Conservation (phyloP, 1,140 invertebrate species). For the Stenopsyche tienmushanensis region DNA sequence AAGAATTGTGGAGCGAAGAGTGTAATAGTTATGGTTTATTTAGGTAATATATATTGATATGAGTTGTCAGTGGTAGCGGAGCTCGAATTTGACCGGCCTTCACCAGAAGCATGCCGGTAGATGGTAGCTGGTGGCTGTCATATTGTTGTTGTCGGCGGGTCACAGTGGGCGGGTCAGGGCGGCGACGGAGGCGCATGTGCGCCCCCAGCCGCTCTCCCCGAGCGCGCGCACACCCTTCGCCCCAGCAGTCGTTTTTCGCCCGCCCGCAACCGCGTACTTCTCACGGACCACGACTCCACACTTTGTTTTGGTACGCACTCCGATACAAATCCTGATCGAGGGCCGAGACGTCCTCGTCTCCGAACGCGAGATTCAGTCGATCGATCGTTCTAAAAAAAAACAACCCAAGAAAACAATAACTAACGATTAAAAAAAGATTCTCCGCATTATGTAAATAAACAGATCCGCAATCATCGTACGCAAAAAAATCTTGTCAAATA, state of each 20-base stretch:
- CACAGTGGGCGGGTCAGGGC: slow-evolving; percentile 8
- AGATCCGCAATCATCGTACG: not conserved
- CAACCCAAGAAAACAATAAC: too few relatives aligned
- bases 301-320: not conserved
- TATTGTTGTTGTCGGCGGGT: slow-evolving; percentile 9
- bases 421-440: too few relatives aligned
- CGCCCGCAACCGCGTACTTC: not conserved
- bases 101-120: not conserved
- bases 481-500: too few relatives aligned
- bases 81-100: slow-evolving; percentile 20
- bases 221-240: not conserved
- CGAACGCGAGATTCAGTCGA: too few relatives aligned
- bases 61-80: too few relatives aligned
- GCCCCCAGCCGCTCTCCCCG: not conserved
- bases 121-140: not conserved
- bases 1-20: too few relatives aligned
- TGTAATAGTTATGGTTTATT: too few relatives aligned
- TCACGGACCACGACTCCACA: not conserved
- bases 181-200: slow-evolving; percentile 5
- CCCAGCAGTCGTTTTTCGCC: not conserved
- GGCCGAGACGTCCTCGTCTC: too few relatives aligned
- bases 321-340: too few relatives aligned
- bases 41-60: too few relatives aligned
- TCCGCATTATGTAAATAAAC: not conserved
- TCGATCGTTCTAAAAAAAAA: too few relatives aligned